Percentiles rank a stretch among this genome's conserved stretches.
Conservation (phyloP, 2,797 vertebrate species). For the Spea hammondii region DNA sequence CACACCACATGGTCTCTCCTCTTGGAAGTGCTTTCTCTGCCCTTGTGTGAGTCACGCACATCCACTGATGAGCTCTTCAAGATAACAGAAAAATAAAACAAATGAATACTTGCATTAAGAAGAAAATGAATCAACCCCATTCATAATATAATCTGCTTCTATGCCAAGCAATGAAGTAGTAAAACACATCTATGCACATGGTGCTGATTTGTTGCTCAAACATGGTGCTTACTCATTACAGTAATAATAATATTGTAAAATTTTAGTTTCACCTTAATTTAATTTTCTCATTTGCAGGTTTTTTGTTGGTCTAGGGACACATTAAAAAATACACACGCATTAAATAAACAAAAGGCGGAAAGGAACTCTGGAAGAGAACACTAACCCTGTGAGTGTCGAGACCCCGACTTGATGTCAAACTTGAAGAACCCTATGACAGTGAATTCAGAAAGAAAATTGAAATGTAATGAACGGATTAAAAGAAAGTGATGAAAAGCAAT, state of each 20-base stretch:
- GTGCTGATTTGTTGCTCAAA: too few species aligned
- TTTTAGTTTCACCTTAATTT: too few species aligned
- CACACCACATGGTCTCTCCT: constrained; percentile 80
- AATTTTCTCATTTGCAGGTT: too few species aligned
- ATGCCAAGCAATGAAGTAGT: too few species aligned
- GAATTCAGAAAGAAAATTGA: constrained; percentile 58
- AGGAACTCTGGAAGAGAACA: constrained; percentile 54
- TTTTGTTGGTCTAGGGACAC: too few species aligned
- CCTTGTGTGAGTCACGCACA: constrained; percentile 69
- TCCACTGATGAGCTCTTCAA: constrained; percentile 69
- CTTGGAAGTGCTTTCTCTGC: constrained; percentile 70
- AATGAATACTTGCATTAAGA: not conserved
- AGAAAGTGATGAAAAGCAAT: constrained; percentile 44
- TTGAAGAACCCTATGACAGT: constrained; percentile 70
- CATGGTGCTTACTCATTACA: too few species aligned
- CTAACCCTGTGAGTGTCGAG: constrained; percentile 76
- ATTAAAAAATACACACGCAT: too few species aligned
- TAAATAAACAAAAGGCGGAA: not conserved
- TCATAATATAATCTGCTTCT: too few species aligned
- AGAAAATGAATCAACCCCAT: too few species aligned
- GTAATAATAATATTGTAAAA: too few species aligned
- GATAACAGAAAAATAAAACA: constrained; percentile 55
- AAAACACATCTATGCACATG: not conserved
- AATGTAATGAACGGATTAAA: constrained; percentile 53
- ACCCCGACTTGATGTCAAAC: constrained; percentile 68